Evolutionary conservation across 2,888 invertebrate genomes (phyloP), one percentile per base, ranked within the genome.

Genomic region (Pelosia muscerda): DNA sequence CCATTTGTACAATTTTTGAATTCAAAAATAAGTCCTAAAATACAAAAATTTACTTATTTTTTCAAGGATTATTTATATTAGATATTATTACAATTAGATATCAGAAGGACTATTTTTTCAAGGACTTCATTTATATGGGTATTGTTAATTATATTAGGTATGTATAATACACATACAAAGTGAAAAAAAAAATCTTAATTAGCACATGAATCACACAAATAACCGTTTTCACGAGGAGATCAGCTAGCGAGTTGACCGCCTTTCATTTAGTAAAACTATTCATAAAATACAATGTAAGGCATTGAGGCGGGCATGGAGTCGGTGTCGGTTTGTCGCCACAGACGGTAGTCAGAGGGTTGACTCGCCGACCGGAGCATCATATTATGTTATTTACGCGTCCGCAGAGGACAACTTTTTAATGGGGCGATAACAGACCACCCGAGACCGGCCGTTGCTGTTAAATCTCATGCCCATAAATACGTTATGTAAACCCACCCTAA

Each of bases 401-500:
- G 84, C 88, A 81, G 94, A 92, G 94, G 90, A 92, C 94, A 93
- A 95, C 92, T 94, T 94, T 94, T 93, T 94, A 94, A 94, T 93
- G 88, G 91, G 87, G 88, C 90, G 94, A 94, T 95, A 94, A 94
- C 94, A 91, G 94, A 93, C 92, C 94, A 91, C 90, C 92, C 91
- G 93, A 93, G 93, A 92, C 90, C 88, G 84, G 85, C 84, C 86
- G 86, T 80, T 88, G 87, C 89, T 90, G 91, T 92, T 92, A 93
- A 94, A 95, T 94, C 94, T 93, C 91, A 85, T 88, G 89, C 91
- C 92, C 94, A 94, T 95, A 94, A 95, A 94, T 95, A 94, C 88
- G 91, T 92, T 93, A 94, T 94, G 95, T 94, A 94, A 94, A 93
- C 94, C 93, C 88, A 92, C 94, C 94, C 94, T 94, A 90, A 94